Conservation (phyloP, 2,797 vertebrate genomes). For the Gallinago solitaria region DNA sequence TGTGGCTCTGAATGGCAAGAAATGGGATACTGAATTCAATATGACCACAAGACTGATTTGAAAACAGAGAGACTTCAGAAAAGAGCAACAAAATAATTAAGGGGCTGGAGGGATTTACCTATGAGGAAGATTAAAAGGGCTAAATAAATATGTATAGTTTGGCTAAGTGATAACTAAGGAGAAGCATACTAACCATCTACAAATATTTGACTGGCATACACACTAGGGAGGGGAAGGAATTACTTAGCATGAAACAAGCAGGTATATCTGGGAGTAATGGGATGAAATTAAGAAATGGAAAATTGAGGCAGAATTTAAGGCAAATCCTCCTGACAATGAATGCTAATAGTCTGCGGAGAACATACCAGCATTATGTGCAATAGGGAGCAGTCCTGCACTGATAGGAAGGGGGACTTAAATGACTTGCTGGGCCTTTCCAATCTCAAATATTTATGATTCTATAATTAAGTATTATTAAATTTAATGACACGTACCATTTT, state of each 20-base stretch:
- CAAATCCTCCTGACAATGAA: constrained; percentile 43
- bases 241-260: constrained; percentile 39
- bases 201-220: constrained; percentile 68
- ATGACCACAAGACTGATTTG: not conserved
- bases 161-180: constrained; percentile 47
- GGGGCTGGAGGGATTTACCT: constrained; percentile 47
- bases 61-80: constrained; percentile 22
- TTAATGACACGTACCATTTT: constrained; percentile 25
- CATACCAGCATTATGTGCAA: not conserved
- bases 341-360: constrained; percentile 8
- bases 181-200: constrained; percentile 32
- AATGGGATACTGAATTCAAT: not conserved
- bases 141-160: constrained; percentile 68
- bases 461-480: constrained; percentile 70
- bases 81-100: constrained; percentile 68
- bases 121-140: constrained; percentile 63
- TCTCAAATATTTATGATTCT: constrained; percentile 70
- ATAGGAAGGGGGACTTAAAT: constrained; percentile 12
- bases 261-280: not conserved
- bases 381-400: not conserved
- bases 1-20: not conserved
- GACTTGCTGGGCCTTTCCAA: constrained; percentile 45
- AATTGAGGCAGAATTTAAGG: constrained; percentile 46
- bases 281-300: constrained; percentile 57
- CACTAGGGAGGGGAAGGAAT: constrained; percentile 40